phyloP scores from a whole-genome alignment of 2,113 vertebrate genomes.

The Periophthalmus modestus region DNA sequence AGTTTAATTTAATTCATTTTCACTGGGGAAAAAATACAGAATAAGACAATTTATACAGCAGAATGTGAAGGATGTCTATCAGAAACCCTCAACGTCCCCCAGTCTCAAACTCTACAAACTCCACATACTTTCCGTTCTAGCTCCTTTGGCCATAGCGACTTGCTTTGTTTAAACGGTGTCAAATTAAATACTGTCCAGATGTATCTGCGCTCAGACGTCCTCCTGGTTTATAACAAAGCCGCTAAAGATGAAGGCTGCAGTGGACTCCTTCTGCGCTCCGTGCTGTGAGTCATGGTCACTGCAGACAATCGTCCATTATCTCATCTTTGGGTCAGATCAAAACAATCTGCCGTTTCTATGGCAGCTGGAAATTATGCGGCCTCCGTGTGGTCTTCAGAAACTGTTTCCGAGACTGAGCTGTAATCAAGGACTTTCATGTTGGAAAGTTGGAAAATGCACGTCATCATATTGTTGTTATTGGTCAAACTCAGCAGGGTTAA shows the following conservation, averaged over 20 bases:
- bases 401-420: background rate
- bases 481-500: too few species aligned
- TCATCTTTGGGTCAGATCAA: slow-evolving; percentile 49
- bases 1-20: too few species aligned
- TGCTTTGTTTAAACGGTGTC: background rate
- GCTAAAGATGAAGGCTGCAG: slow-evolving; percentile 5
- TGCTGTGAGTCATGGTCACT: slow-evolving; percentile 38
- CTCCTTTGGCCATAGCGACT: background rate
- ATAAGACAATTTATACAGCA: too few species aligned
- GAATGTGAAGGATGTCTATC: too few species aligned
- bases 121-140: background rate
- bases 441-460: background rate
- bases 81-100: too few species aligned
- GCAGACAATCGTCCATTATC: slow-evolving; percentile 42
- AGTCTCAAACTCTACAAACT: too few species aligned
- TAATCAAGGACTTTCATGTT: slow-evolving; percentile 3
- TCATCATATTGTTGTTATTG: background rate
- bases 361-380: slow-evolving; percentile 64
- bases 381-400: slow-evolving; percentile 23
- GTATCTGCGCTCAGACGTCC: background rate
- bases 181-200: background rate
- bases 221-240: slow-evolving; percentile 10
- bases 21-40: too few species aligned
- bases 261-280: slow-evolving; percentile 12
- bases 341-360: slow-evolving; percentile 56